These are phyloP conservation scores for Aegithalos caudatus DNA, from an alignment of 2,113 vertebrate species.

Conservation along the genomic window DNA sequence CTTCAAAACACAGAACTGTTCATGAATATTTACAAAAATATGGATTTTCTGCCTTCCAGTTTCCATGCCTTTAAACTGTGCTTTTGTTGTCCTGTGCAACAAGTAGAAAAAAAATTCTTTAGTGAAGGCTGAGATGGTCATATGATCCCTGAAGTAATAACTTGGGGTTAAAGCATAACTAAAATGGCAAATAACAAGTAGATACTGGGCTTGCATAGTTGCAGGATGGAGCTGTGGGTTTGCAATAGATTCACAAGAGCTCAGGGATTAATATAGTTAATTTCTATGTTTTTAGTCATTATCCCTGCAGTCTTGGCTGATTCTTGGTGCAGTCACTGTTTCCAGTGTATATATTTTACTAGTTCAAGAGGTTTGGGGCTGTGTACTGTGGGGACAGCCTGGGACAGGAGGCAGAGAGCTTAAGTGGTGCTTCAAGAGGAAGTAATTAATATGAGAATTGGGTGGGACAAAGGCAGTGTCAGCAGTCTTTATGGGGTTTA, in stretches of 20 bases:
- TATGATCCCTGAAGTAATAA: neutral
- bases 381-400: neutral
- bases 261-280: neutral
- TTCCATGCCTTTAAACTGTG: neutral
- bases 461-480: neutral
- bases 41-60: neutral
- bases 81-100: neutral
- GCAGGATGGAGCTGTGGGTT: neutral
- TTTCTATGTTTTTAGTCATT: neutral
- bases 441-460: neutral
- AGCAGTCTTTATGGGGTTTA: neutral
- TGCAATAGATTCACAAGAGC: neutral
- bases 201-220: fast-evolving
- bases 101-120: neutral
- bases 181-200: neutral
- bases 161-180: conserved; percentile 1
- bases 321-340: neutral
- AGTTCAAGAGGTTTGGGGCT: neutral
- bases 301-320: neutral
- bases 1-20: neutral
- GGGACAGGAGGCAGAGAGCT: neutral
- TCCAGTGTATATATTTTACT: neutral
- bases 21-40: neutral
- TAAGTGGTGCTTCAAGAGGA: neutral
- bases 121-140: neutral